Evolutionary conservation across 2,113 vertebrate genomes (phyloP), one percentile per base, ranked within the genome.

Genomic region (Trinectes maculatus): DNA sequence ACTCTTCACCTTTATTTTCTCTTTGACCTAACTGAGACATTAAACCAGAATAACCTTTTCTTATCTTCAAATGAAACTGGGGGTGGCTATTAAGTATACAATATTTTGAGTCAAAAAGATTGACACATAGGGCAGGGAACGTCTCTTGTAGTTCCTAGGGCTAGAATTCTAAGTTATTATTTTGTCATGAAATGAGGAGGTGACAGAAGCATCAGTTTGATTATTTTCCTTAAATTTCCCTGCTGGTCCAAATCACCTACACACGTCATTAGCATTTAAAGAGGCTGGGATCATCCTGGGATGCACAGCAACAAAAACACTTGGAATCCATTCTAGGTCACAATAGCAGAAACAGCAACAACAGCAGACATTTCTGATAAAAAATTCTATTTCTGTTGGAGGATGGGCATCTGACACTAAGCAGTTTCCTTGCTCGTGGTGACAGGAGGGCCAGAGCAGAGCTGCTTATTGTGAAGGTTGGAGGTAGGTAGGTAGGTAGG

Each of bases 241-340:
- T 68, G 71, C 75, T 73, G 74, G 15, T 52, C 12, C 36, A 4
- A 79, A 70, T 70, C 64, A 60, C 40, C 51, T 36, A 22, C 22
- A 68, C 62, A 68, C 19, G 12, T 68, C 60, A 81, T 86, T 86
- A 85, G 75, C 85, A 89, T 86, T 86, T 86, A 87, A 77, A 89
- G 37, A 79, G 87, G 42, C 71, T 74, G 53, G 34, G 69, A 69
- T 75, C 74, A 79, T 79, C 54, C 66, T 42, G 44, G 56, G 55
- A 71, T 63, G 18, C 66, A 46, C 53, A 54, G 19, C n/a, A 19
- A 44, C 52, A 68, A 11, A 39, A 21, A 49, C 47, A 64, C 46
- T 42, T 55, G 10, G 62, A 54, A 62, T 67, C 69, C 60, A 81
- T 28, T 39, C 31, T 28, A 47, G 42, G 34, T 62, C 43, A 75